phyloP scores from a whole-genome alignment of 2,797 vertebrate genomes.

The Chelonia mydas region DNA sequence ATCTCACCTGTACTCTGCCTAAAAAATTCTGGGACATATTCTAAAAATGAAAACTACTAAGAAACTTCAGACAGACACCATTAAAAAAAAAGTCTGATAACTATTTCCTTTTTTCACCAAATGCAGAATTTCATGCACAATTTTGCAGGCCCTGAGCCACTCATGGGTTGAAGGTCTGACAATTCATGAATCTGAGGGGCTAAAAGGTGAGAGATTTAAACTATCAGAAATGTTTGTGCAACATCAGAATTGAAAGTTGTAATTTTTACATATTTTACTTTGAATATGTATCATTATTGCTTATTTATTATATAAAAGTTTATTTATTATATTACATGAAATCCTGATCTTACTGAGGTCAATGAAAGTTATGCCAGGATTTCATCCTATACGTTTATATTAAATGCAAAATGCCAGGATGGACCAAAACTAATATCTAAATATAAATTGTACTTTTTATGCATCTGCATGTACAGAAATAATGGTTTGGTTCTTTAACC shows the following conservation, averaged over 20 bases:
- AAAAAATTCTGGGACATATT: not conserved
- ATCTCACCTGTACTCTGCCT: not conserved
- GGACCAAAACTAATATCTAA: not conserved
- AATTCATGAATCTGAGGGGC: not conserved
- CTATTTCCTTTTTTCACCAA: not conserved
- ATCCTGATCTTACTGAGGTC: not conserved
- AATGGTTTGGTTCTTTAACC: fast-evolving
- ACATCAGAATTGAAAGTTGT: not conserved
- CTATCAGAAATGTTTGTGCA: not conserved
- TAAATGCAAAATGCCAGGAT: not conserved
- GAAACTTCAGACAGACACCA: not conserved
- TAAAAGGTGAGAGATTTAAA: not conserved
- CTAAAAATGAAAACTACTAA: not conserved
- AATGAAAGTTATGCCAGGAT: fast-evolving
- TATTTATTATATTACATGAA: not conserved
- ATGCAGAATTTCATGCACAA: not conserved
- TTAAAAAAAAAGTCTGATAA: not conserved
- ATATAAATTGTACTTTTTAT: fast-evolving
- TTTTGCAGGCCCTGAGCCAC: not conserved
- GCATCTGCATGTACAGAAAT: fast-evolving
- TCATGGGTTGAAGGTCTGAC: not conserved
- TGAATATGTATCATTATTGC: not conserved
- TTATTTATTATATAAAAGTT: not conserved
- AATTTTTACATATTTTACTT: not conserved
- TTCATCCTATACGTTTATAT: not conserved